These are phyloP conservation scores for Folsomia candida DNA, from an alignment of 2,888 invertebrate species.

Conservation along the genomic window DNA sequence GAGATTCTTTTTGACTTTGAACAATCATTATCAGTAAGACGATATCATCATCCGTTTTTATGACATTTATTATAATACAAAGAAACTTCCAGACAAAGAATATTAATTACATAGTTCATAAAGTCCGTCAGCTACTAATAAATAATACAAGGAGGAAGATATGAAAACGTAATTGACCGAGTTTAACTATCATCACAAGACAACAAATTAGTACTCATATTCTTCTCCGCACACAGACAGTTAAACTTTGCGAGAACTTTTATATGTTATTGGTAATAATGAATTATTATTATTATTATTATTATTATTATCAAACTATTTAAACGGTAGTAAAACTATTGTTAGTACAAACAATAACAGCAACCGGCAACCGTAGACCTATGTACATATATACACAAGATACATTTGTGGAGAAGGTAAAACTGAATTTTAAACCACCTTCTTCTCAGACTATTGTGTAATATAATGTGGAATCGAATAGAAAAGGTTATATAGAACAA, in stretches of 20 bases:
- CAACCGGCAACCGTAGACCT: no score
- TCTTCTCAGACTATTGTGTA: neutral
- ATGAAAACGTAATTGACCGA: neutral
- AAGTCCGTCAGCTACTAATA: no score
- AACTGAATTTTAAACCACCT: neutral
- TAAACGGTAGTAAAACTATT: no score
- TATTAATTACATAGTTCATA: neutral
- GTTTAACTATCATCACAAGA: neutral
- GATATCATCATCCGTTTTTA: neutral
- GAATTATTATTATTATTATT: neutral
- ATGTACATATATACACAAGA: no score
- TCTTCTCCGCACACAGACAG: no score
- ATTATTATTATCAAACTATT: neutral
- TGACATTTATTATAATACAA: neutral
- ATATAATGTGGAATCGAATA: neutral
- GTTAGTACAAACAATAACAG: no score
- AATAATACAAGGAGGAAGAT: no score
- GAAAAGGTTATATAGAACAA: slow-evolving; percentile 17
- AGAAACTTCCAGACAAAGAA: neutral
- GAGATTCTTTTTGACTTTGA: neutral
- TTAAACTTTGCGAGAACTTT: no score
- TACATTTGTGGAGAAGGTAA: no score
- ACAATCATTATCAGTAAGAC: neutral
- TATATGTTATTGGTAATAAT: no score
- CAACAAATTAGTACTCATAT: no score